Evolutionary conservation across 2,797 vertebrate species (phyloP).

Genomic region (Pogoniulus pusillus): DNA sequence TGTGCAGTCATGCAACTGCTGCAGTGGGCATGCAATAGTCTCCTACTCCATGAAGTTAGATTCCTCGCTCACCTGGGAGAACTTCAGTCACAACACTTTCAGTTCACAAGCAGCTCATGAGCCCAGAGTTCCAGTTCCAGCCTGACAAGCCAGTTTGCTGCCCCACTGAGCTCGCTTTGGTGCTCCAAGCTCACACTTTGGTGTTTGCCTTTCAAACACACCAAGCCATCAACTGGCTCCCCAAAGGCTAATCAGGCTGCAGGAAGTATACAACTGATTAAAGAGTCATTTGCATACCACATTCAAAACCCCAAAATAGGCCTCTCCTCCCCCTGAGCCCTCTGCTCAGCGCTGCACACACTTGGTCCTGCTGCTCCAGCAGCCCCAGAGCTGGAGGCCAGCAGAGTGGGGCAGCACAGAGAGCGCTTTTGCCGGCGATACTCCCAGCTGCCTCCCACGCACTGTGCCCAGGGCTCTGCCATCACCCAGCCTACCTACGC

Average conservation of each 20-base stretch:
- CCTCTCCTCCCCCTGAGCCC: neutral
- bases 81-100: neutral
- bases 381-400: neutral
- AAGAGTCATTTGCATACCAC: neutral
- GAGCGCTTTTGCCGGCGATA: neutral
- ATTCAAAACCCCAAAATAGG: neutral
- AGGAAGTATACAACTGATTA: neutral
- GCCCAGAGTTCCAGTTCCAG: neutral
- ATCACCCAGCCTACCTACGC: neutral
- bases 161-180: neutral
- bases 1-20: no score
- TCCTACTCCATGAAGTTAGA: neutral
- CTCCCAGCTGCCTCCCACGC: neutral
- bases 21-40: neutral
- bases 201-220: accelerated
- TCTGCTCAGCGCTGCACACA: neutral
- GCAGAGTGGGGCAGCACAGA: accelerated
- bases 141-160: neutral
- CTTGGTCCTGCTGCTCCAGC: neutral
- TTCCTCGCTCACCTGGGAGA: neutral
- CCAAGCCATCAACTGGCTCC: neutral
- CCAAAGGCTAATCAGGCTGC: neutral
- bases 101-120: neutral
- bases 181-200: neutral
- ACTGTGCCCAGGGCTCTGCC: neutral